These are phyloP conservation scores for Teleogryllus oceanicus DNA, from an alignment of 2,888 invertebrate species.

Conservation along the genomic window DNA sequence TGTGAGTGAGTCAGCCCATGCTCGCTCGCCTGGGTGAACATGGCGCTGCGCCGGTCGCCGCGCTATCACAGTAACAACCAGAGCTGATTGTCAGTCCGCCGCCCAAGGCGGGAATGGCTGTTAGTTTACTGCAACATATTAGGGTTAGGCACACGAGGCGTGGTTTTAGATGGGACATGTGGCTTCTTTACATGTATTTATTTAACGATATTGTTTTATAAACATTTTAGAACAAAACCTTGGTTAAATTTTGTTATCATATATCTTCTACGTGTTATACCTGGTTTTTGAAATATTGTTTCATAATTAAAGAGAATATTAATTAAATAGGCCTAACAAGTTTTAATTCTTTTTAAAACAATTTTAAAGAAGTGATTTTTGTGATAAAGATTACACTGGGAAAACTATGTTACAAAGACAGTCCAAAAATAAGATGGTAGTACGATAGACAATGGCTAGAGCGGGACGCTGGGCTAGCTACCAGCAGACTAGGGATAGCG, in stretches of 20 bases:
- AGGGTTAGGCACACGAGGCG: constrained; percentile 10
- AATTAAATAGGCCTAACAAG: constrained; percentile 22
- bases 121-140: constrained; percentile 18
- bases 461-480: constrained; percentile 10
- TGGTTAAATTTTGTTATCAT: constrained; percentile 28
- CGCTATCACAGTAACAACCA: constrained; percentile 11
- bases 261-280: constrained; percentile 24
- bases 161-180: constrained; percentile 18
- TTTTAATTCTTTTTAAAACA: constrained; percentile 24
- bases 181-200: constrained; percentile 29
- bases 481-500: constrained; percentile 7
- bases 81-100: not conserved
- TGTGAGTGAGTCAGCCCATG: not conserved
- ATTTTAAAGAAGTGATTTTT: not conserved
- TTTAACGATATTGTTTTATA: constrained; percentile 32
- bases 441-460: constrained; percentile 18
- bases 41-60: not conserved
- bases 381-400: constrained; percentile 19
- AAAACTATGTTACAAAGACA: constrained; percentile 19
- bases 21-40: not conserved
- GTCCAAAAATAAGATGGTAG: constrained; percentile 7
- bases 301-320: constrained; percentile 26
- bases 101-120: not conserved
- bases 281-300: constrained; percentile 18
- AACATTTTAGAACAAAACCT: constrained; percentile 33